These are phyloP conservation scores for Empidonax alnorum DNA, from an alignment of 2,113 vertebrate genomes.

Conservation along the genomic window DNA sequence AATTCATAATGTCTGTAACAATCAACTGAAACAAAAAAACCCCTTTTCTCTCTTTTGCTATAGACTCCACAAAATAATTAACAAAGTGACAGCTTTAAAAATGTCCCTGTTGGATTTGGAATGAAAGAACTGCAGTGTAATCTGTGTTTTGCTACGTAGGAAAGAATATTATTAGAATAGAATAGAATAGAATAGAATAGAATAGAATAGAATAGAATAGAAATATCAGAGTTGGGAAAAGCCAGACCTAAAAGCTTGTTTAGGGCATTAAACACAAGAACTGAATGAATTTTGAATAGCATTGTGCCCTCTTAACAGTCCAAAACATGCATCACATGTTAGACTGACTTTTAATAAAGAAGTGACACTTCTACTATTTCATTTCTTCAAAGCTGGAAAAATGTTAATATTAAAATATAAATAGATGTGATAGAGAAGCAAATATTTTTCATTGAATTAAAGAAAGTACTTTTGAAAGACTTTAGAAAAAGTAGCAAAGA, in stretches of 20 bases:
- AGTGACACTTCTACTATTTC: neutral
- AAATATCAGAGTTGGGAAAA: neutral
- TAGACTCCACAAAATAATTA: neutral
- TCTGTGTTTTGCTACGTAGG: neutral
- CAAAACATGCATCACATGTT: neutral
- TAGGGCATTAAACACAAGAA: neutral
- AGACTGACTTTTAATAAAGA: neutral
- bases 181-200: too few relatives aligned
- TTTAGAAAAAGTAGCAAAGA: neutral
- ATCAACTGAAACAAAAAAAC: neutral
- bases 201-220: too few relatives aligned
- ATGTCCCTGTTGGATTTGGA: neutral
- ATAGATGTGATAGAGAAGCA: neutral
- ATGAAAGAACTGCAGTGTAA: neutral
- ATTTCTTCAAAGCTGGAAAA: neutral
- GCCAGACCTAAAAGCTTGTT: neutral
- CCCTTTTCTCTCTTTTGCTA: neutral
- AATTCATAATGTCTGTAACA: slow-evolving; percentile 6
- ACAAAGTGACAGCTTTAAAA: neutral
- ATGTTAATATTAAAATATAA: neutral
- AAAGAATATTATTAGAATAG: neutral
- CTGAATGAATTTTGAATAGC: neutral
- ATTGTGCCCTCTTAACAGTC: neutral
- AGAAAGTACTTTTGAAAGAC: neutral
- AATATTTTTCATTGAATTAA: neutral